Evolutionary conservation across 2,797 vertebrate genomes (phyloP), one percentile per base, ranked within the genome.

Genomic region (Odontamblyopus lacepedii): DNA sequence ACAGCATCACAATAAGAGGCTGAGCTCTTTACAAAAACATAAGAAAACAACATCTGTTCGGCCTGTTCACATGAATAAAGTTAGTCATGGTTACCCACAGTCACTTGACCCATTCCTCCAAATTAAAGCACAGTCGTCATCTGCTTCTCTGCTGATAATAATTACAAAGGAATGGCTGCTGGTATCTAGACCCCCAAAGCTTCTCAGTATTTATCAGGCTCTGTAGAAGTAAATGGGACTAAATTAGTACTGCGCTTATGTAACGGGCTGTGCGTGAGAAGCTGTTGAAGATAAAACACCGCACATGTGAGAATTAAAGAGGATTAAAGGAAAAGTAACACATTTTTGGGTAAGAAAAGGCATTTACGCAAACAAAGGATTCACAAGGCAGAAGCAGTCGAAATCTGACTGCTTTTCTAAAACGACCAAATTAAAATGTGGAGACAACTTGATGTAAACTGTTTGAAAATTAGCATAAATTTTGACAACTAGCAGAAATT

Each of bases 291-390:
- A 81, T 35, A 75, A 62, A 78, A 76, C 78, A 53, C 15, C 29
- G 51, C 68, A 70, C 23, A 79, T 44, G 75, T 75, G 67, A 71
- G 53, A 67, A 60, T 30, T 51, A 51, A 76, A 65, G 67, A 71
- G 53, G 64, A 59, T 30, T 53, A 51, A 76, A 67, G 18, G 77
- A 70, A 44, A 41, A 69, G 56, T 61, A 41, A 78, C 73, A 75
- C 41, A 62, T 74, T 80, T 83, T 79, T 51, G 60, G 44, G 44
- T 1, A 65, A 85, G 80, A 76, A 80, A 85, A 35, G 61, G 69
- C 56, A 67, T 83, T 76, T 67, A 27, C 75, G 74, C 71, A 71
- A 78, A 57, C 83, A 85, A 78, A 86, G 62, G 78, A 72, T 79
- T 75, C 38, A 72, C 6, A 0, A 15, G 83, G 72, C 57, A 70